A percentile compares a stretch with the other conserved stretches of the same genome.
Evolutionary conservation across 2,797 vertebrate genomes (phyloP).

Genomic region (Argyrosomus regius): DNA sequence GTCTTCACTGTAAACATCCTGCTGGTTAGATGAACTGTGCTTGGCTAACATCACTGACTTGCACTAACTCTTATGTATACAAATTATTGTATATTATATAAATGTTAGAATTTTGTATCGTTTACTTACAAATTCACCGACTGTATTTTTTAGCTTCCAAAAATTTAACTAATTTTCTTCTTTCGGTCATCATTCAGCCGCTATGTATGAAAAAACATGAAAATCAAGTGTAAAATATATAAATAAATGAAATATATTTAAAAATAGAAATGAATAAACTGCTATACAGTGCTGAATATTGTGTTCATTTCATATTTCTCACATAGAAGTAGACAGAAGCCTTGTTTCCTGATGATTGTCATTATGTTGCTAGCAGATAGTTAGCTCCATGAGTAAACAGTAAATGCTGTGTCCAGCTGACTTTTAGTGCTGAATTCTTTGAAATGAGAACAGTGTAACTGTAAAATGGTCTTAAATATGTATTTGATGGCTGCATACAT

Average conservation of each 20-base stretch:
- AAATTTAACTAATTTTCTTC: slow-evolving; percentile 7
- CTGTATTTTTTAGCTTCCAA: slow-evolving; percentile 43
- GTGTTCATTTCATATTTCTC: slow-evolving; percentile 9
- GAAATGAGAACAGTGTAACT: not conserved
- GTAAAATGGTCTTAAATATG: not conserved
- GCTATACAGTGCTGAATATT: slow-evolving; percentile 16
- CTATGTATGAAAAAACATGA: slow-evolving; percentile 25
- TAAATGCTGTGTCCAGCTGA: not conserved
- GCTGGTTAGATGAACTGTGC: slow-evolving; percentile 14
- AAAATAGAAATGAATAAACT: slow-evolving; percentile 65
- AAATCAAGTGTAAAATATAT: slow-evolving; percentile 57
- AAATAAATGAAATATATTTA: slow-evolving; percentile 59
- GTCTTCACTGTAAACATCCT: slow-evolving; percentile 25
- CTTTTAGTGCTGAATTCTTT: not conserved
- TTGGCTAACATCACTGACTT: slow-evolving; percentile 33
- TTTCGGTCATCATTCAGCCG: slow-evolving; percentile 28
- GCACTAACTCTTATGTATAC: slow-evolving; percentile 27
- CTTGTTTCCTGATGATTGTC: too few relatives aligned
- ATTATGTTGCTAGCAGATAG: not conserved
- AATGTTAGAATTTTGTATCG: slow-evolving; percentile 42
- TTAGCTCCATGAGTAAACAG: too few relatives aligned
- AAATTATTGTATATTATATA: slow-evolving; percentile 8
- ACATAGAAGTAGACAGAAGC: not conserved
- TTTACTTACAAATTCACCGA: slow-evolving; percentile 32
- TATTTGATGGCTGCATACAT: too few relatives aligned